Conservation (phyloP, 2,888 invertebrate genomes). For the Tachina lurida region DNA sequence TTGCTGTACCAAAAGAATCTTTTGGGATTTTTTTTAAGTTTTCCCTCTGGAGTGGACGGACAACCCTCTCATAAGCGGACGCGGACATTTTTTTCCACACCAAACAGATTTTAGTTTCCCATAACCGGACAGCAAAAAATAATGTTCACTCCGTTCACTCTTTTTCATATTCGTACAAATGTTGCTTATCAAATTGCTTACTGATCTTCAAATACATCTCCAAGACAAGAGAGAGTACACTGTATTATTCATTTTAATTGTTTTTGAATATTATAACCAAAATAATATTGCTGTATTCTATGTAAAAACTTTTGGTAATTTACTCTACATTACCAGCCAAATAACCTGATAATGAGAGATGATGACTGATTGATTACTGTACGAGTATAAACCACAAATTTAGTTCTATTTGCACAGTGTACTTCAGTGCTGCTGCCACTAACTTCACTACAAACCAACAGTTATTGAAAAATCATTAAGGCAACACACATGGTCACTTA, state of each 20-base stretch:
- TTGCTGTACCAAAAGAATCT: too few relatives aligned
- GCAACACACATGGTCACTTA: slow-evolving; percentile 4
- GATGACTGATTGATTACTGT: slow-evolving; percentile 30
- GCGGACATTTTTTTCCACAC: too few relatives aligned
- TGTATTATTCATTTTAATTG: not conserved
- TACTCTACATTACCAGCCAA: not conserved
- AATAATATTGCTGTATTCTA: not conserved
- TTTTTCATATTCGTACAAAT: too few relatives aligned
- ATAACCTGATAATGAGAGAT: slow-evolving; percentile 17
- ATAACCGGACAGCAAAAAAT: too few relatives aligned
- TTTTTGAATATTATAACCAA: not conserved
- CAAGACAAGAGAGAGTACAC: too few relatives aligned
- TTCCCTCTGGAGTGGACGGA: too few relatives aligned
- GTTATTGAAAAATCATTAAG: slow-evolving; percentile 42
- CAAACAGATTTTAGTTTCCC: too few relatives aligned
- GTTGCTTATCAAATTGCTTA: too few relatives aligned
- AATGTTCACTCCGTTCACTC: too few relatives aligned
- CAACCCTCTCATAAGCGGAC: too few relatives aligned
- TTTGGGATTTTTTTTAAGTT: too few relatives aligned
- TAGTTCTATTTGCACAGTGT: slow-evolving; percentile 55
- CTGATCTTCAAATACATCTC: too few relatives aligned
- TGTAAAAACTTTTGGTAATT: slow-evolving; percentile 5
- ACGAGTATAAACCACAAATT: slow-evolving; percentile 37
- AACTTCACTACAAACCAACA: not conserved
- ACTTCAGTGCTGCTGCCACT: not conserved